Conservation (phyloP, 2,797 vertebrate species). For the Phrynocephalus guinanensis region DNA sequence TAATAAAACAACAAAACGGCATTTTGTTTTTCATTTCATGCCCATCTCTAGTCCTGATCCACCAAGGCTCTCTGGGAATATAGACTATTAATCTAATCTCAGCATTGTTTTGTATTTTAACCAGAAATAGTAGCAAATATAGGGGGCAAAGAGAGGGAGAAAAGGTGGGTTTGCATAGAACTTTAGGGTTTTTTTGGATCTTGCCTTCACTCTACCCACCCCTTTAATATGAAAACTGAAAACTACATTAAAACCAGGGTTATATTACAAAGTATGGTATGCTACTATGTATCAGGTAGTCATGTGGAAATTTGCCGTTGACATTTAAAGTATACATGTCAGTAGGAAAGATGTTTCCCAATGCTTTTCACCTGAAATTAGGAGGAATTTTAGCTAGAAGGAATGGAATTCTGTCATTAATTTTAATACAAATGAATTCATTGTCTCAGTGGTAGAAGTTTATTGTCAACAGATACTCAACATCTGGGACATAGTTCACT, state of each 20-base stretch:
- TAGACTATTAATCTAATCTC: neutral
- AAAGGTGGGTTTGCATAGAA: conserved; percentile 4
- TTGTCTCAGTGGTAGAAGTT: conserved; percentile 31
- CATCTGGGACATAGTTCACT: conserved; percentile 23
- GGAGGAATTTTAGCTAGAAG: conserved; percentile 25
- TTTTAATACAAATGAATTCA: conserved; percentile 50
- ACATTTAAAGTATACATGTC: conserved; percentile 53
- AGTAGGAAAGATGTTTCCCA: conserved; percentile 35
- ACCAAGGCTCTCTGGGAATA: fast-evolving
- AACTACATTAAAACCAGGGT: conserved; percentile 39
- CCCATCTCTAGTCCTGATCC: neutral
- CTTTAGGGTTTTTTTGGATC: conserved; percentile 28
- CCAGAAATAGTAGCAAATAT: neutral
- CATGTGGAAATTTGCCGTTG: conserved; percentile 38
- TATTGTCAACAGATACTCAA: conserved; percentile 10
- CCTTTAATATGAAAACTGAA: conserved; percentile 23
- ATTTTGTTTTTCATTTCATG: too few relatives aligned
- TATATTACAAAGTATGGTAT: neutral
- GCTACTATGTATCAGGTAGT: conserved; percentile 20
- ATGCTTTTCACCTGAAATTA: neutral
- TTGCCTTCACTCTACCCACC: neutral
- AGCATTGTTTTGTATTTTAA: neutral
- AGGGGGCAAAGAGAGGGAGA: neutral
- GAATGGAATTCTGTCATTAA: neutral
- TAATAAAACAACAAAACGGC: too few relatives aligned